Evolutionary conservation across 1,140 invertebrate genomes (phyloP), one percentile per base, ranked within the genome.

Genomic region (Lysiphlebus fabarum): DNA sequence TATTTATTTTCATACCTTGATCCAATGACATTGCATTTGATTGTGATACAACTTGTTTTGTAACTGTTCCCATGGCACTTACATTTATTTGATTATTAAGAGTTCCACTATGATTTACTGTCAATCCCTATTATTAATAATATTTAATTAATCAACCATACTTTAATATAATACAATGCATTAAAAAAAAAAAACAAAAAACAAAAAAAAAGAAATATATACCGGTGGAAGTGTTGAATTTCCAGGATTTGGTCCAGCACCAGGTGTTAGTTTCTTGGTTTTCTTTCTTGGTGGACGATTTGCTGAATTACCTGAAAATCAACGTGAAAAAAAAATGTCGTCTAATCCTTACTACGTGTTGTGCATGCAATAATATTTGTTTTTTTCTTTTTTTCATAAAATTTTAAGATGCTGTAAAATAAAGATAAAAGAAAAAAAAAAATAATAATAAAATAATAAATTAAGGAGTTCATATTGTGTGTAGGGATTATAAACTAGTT

Each of bases 231-330:
- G 67, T n/a, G 71, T 67, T 8, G 64, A 62, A 56, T 69, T 65
- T 0, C 69, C 54, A 12, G 70, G 38, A 6, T 68, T 51, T 48
- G 65, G 65, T 41, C 66, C 69, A 51, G 70, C 59, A 56, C 57
- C 69, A 26, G 70, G 55, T 14, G 72, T 36, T 5, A 61, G 66
- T 66, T 76, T 78, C 69, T 76, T 77, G 47, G 62, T 55, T 75
- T 79, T 80, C 70, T 80, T 80, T 65, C 76, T 67, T 42, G 74
- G 70, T 7, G 72, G 73, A 56, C 77, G 74, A 69, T 71, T 78
- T n/a, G 74, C 66, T 49, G 72, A 60, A 54, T 73, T 76, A 43
- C 76, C 77, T 79, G 74, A 53, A 79, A 77, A 73, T 68, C 34
- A 76, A 77, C 67, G 67, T 70, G 71, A 65, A 65, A 59, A 45